Evolutionary conservation across 2,113 vertebrate species (phyloP).

Genomic region (Struthio camelus): DNA sequence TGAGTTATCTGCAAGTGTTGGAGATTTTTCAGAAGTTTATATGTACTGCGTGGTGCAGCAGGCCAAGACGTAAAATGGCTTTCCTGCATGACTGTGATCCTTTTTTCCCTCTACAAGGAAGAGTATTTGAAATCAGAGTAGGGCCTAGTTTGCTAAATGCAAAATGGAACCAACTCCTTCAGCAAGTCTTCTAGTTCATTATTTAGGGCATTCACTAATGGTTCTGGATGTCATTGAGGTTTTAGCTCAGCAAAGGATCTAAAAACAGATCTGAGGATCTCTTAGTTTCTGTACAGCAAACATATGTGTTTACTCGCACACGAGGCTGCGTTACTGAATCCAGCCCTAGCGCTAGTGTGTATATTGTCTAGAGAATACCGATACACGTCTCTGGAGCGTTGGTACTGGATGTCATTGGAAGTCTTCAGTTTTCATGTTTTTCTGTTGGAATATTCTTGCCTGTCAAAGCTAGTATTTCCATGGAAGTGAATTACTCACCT

Average conservation of each 20-base stretch:
- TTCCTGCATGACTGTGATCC: background rate
- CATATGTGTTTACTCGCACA: background rate
- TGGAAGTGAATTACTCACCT: background rate
- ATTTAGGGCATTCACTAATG: background rate
- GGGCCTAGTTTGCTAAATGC: background rate
- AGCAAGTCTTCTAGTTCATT: background rate
- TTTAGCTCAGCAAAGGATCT: background rate
- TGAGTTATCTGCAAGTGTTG: background rate
- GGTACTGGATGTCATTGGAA: background rate
- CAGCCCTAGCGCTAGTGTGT: background rate
- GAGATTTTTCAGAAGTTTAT: background rate
- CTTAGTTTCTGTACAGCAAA: background rate
- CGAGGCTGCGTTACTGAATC: background rate
- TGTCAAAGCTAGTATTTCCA: background rate
- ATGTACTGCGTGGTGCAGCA: background rate
- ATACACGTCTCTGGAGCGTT: background rate
- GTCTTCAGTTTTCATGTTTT: background rate
- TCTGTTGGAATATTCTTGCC: background rate
- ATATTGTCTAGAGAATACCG: rapidly evolving
- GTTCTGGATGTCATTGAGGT: background rate
- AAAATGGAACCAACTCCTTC: background rate
- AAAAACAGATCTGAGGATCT: rapidly evolving
- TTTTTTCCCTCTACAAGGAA: background rate
- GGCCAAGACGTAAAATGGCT: background rate
- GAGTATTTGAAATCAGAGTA: background rate